Evolutionary conservation across 1,140 invertebrate genomes (phyloP).

Genomic region (Stenopsyche tienmushanensis): DNA sequence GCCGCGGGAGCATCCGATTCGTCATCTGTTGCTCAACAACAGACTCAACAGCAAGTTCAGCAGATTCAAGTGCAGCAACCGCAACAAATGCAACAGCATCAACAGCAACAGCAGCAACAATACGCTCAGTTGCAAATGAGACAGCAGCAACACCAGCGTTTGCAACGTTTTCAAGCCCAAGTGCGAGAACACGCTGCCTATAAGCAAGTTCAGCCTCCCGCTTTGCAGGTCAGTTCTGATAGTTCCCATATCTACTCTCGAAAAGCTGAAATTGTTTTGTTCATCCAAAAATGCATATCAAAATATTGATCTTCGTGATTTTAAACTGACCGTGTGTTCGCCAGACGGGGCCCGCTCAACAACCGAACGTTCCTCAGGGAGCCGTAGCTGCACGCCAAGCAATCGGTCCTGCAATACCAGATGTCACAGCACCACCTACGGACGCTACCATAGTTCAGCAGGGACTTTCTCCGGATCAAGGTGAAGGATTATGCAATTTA

Average conservation of each 20-base stretch:
- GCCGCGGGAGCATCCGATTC: slow-evolving; percentile 41
- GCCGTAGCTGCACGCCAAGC: slow-evolving; percentile 16
- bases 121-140: slow-evolving; percentile 45
- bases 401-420: slow-evolving; percentile 17
- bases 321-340: too few relatives aligned
- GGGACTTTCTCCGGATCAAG: slow-evolving; percentile 28
- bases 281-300: background rate
- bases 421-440: slow-evolving; percentile 17
- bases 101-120: slow-evolving; percentile 48
- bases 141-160: slow-evolving; percentile 41
- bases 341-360: background rate
- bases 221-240: slow-evolving; percentile 41
- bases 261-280: too few relatives aligned
- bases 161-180: slow-evolving; percentile 39
- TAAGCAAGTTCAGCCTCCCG: slow-evolving; percentile 42
- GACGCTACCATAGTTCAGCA: slow-evolving; percentile 24
- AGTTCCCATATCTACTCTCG: background rate
- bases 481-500: slow-evolving; percentile 7
- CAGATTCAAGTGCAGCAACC: slow-evolving; percentile 57
- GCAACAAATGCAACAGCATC: slow-evolving; percentile 55
- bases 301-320: background rate
- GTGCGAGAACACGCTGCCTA: slow-evolving; percentile 32
- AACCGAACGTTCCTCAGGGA: slow-evolving; percentile 4
- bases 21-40: slow-evolving; percentile 49
- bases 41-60: slow-evolving; percentile 57